Evolutionary conservation across 2,113 vertebrate genomes (phyloP), one percentile per base, ranked within the genome.

Genomic region (Ameiurus melas): DNA sequence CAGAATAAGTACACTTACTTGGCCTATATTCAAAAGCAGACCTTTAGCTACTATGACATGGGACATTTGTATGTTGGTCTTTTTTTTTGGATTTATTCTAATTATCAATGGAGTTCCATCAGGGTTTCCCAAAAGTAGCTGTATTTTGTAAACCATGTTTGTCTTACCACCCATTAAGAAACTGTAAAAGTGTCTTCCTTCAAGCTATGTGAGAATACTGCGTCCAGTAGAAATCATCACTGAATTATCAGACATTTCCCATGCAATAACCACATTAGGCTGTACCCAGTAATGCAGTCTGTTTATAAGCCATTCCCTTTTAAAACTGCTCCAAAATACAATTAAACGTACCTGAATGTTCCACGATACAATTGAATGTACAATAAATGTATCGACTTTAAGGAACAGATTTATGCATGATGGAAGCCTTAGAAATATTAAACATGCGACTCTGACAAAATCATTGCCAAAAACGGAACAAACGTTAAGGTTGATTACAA

Each of bases 101-200:
- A 83, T 85, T 87, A 62, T 90, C 81, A 86, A 88, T 60, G 43
- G 27, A 83, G 43, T 8, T 88, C 12, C 60, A 30, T 85, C 36
- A 88, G 53, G 53, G 25, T 58, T 55, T 19, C 68, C 85, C 85
- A 43, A 39, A 57, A 86, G 83, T 79, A 77, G 53, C 66, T 77
- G 27, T 80, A 30, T 75, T 90, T 89, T 89, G 87, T 88, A 39
- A 86, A 87, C 60, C 68, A 64, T 73, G n/a, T 78, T 87, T 70
- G 66, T 85, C 39, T 84, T 85, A 27, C 68, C 83, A 80, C 85
- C 90, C 83, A 86, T 79, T 71, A 83, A 87, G 83, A 83, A 27
- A 55, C 80, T 77, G 66, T 82, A 86, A 84, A 86, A 27, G 83
- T 57, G 73, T 85, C 86, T 86, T 88, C 62, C 39, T 62, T 8